Evolutionary conservation across 1,140 invertebrate genomes (phyloP).

Genomic region (Drosophila pandora): DNA sequence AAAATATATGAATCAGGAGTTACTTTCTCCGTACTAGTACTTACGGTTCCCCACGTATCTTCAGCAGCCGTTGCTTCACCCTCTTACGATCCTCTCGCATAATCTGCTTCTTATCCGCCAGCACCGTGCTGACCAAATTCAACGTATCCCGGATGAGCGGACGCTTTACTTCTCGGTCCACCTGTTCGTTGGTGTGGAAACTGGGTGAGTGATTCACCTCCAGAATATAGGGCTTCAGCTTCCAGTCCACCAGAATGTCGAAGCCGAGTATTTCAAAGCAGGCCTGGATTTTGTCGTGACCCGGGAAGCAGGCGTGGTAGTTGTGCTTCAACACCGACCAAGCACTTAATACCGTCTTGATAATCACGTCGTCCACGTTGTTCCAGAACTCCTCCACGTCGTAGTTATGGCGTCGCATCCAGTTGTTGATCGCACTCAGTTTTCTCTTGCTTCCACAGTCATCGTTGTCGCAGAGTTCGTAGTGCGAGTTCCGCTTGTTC

Average conservation of each 20-base stretch:
- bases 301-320: conserved; percentile 94
- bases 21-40: conserved; percentile 4
- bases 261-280: conserved; percentile 96
- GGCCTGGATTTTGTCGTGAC: conserved; percentile 91
- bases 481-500: conserved; percentile 95
- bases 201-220: conserved; percentile 97
- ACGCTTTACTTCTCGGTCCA: conserved; percentile 94
- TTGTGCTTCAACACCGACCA: conserved; percentile 94
- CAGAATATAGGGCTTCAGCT: conserved; percentile 92
- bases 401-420: conserved; percentile 88
- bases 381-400: conserved; percentile 91
- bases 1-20: background rate
- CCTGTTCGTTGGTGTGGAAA: conserved; percentile 92
- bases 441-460: conserved; percentile 94
- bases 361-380: conserved; percentile 94
- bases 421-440: conserved; percentile 92
- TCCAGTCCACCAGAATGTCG: conserved; percentile 93
- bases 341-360: conserved; percentile 94
- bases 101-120: conserved; percentile 90
- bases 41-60: conserved; percentile 77
- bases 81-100: conserved; percentile 89
- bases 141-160: conserved; percentile 92
- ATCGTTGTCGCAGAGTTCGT: conserved; percentile 85
- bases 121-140: conserved; percentile 91
- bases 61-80: conserved; percentile 87